Evolutionary conservation across 2,888 invertebrate genomes (phyloP), one percentile per base, ranked within the genome.

Genomic region (Patella caerulea): DNA sequence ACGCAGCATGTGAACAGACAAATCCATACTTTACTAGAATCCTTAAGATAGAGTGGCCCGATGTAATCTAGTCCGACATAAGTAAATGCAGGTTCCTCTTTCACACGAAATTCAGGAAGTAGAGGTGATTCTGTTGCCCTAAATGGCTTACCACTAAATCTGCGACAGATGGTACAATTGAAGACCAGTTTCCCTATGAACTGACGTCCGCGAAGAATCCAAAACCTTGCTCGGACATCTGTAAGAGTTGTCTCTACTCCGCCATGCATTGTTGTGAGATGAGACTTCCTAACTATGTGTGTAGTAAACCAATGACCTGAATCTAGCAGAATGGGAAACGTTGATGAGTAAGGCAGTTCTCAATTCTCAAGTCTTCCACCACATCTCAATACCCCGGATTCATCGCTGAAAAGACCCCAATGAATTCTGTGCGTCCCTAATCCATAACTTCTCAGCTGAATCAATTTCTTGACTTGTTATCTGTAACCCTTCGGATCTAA

Each of bases 11-110:
- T 75, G n/a, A 75, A 75, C 15, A 76, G 34, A 54, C 72, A 72
- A 11, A 76, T 73, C 45, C 72, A 54, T 73, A 52, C n/a, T 11
- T 24, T 29, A 34, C 54, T 56, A 53, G 5, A 19, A 76, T 29
- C 53, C 15, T 73, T 76, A 34, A 73, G 55, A 56, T 29, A 45
- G 34, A 76, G 29, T 55, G 52, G 56, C 17, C 76, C 72, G 29
- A 59, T 76, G 76, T 52, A 76, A 71, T 76, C 76, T 45, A 76
- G 29, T 19, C 76, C 76, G n/a, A 19, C 24, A 19, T 65, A 65
- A 24, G 19, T 24, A 65, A 65, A 65, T n/a, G 65, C 14, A 65
- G n/a, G n/a, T 19, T 24, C 65, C 24, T 65, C 65, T 2, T 65
- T n/a, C n/a, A 65, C 65, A 19, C 65, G n/a, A 24, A 65, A 65